Conservation (phyloP, 1,140 invertebrate genomes). For the Apis laboriosa region DNA sequence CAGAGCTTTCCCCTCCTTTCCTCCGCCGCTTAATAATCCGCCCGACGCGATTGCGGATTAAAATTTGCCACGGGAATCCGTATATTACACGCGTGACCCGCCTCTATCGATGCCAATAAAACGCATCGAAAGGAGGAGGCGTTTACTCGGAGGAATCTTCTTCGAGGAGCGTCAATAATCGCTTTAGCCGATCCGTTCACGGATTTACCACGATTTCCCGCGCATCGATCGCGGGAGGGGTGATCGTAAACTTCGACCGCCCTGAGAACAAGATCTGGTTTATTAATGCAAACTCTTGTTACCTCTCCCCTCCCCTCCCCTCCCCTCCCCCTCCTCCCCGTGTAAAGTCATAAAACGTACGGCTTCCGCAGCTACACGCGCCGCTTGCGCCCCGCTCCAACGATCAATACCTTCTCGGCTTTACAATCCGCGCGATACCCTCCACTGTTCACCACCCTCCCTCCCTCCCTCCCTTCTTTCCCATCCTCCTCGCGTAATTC, state of each 20-base stretch:
- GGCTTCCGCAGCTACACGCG: constrained; percentile 58
- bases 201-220: constrained; percentile 55
- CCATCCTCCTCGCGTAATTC: constrained; percentile 9
- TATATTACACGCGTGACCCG: not conserved
- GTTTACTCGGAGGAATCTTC: not conserved
- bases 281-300: constrained; percentile 69
- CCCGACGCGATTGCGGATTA: not conserved
- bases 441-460: not conserved
- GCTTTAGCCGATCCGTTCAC: constrained; percentile 44
- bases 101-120: constrained; percentile 16
- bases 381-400: constrained; percentile 32
- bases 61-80: not conserved
- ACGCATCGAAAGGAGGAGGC: not conserved
- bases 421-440: constrained; percentile 53
- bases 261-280: constrained; percentile 18
- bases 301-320: not conserved
- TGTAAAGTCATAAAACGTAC: constrained; percentile 65
- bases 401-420: constrained; percentile 63
- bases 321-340: not conserved
- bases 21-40: not conserved
- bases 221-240: constrained; percentile 2
- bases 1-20: not conserved
- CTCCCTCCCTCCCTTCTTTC: not conserved
- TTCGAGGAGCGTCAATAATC: constrained; percentile 48
- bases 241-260: constrained; percentile 52